A percentile compares a stretch with the other conserved stretches of the same genome.
phyloP scores from a whole-genome alignment of 2,888 invertebrate genomes.

The Eulithis testata region DNA sequence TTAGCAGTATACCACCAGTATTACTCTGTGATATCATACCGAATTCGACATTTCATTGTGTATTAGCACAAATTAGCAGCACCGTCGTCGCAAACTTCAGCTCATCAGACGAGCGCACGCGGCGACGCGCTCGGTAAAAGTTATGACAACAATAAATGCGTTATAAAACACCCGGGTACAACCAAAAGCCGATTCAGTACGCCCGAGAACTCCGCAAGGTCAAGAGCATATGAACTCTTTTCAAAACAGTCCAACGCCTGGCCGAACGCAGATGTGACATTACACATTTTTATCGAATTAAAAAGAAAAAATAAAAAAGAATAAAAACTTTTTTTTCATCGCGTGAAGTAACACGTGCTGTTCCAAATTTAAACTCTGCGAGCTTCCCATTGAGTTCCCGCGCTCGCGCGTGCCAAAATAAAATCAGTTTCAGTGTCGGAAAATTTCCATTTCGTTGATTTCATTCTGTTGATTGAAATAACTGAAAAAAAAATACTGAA shows the following conservation, averaged over 20 bases:
- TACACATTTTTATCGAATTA: constrained; percentile 43
- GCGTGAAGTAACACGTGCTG: constrained; percentile 51
- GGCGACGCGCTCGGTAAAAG: constrained; percentile 62
- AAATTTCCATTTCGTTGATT: constrained; percentile 33
- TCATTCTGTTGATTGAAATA: constrained; percentile 17
- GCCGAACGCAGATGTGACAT: constrained; percentile 67
- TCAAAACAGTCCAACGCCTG: constrained; percentile 69
- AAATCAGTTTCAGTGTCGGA: constrained; percentile 42
- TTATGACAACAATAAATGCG: constrained; percentile 77
- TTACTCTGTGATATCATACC: background rate
- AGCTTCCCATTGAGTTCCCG: constrained; percentile 52
- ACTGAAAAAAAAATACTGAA: constrained; percentile 4
- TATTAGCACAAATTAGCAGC: constrained; percentile 13
- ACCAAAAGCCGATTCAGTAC: constrained; percentile 78
- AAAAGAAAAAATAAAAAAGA: constrained; percentile 38
- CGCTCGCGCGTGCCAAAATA: constrained; percentile 46
- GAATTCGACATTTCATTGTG: background rate
- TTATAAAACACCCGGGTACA: constrained; percentile 77
- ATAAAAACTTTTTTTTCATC: constrained; percentile 44
- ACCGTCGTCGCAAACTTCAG: constrained; percentile 7
- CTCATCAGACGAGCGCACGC: constrained; percentile 30
- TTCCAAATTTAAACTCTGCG: constrained; percentile 65
- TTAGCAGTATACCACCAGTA: too few relatives aligned
- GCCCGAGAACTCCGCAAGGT: constrained; percentile 75
- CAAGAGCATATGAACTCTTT: constrained; percentile 75